Evolutionary conservation across 2,113 vertebrate species (phyloP).

Genomic region (Oriolus oriolus): DNA sequence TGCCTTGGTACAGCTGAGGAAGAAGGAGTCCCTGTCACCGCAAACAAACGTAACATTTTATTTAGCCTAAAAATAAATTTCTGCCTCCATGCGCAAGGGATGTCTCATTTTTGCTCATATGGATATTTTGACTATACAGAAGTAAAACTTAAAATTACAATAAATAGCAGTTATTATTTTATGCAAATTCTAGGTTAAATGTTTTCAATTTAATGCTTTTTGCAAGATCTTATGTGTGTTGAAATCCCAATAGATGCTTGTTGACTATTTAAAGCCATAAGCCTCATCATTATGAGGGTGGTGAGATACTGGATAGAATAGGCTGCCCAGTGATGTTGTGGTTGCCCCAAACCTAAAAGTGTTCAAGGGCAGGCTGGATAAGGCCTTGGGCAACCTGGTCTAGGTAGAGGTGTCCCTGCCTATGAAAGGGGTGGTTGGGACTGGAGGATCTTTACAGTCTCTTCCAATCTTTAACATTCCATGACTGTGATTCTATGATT

Average conservation of each 20-base stretch:
- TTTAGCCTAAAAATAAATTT: not conserved
- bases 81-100: not conserved
- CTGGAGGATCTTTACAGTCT: not conserved
- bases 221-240: not conserved
- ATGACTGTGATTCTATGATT: not conserved
- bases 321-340: accelerated
- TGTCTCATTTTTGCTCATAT: not conserved
- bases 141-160: not conserved
- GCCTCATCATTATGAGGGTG: not conserved
- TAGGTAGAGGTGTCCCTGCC: not conserved
- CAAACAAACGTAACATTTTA: not conserved
- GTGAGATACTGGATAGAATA: not conserved
- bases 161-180: not conserved
- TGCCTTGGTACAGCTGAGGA: not conserved
- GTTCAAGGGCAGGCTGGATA: not conserved
- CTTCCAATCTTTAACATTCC: not conserved
- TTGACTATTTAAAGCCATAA: not conserved
- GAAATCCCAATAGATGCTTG: not conserved
- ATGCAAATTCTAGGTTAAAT: not conserved
- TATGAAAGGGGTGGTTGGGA: not conserved
- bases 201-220: not conserved
- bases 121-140: not conserved
- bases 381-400: not conserved
- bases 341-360: not conserved
- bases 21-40: not conserved